Base-by-base conservation (phyloP, 2,797 vertebrate species). In the Todus mexicanus region DNA sequence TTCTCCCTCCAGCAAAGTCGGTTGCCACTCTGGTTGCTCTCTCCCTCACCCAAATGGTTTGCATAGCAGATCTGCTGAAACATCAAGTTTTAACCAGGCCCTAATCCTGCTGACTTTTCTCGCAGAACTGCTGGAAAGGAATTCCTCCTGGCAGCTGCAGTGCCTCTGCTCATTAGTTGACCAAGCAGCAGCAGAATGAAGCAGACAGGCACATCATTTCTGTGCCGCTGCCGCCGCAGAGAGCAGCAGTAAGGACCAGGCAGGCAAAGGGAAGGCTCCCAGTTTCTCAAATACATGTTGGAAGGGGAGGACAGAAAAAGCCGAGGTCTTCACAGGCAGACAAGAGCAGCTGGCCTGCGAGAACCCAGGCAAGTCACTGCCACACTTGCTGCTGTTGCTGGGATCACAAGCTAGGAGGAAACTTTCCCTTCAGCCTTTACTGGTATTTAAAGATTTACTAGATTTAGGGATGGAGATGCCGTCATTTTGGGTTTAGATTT, bases 101-200 rank as follows among this genome's bases (percentile, higher is more conserved):
- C 73, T 94, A 92, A 96, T 95, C 93, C 95, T 91, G 94, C 95
- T 95, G 96, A 95, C 94, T 95, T 94, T 89, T 66, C 90, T 95
- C 43, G 2, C 93, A 89, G 31, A 96, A 94, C 96, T 94, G 89
- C 94, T 93, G 90, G 93, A 96, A 95, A 94, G 96, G 95, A 96
- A 95, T 96, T 96, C 92, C 87, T 95, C 87, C 89, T 84, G 93
- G 93, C 96, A 96, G 95, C 93, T 96, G 95, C 95, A 88, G 59
- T 69, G 94, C 84, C 94, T 83, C 84, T 75, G 82, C 95, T 95
- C 92, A 63, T 89, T 83, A 91, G 84, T 21, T 91, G 47, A 92
- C 94, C 82, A 48, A 86, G 92, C 79, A 93, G 84, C 92, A 75
- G 87, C 59, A 89, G 84, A 80, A 77, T 11, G 29, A 42, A 90